These are phyloP conservation scores for Anhinga anhinga DNA, from an alignment of 2,113 vertebrate genomes.

Conservation along the genomic window DNA sequence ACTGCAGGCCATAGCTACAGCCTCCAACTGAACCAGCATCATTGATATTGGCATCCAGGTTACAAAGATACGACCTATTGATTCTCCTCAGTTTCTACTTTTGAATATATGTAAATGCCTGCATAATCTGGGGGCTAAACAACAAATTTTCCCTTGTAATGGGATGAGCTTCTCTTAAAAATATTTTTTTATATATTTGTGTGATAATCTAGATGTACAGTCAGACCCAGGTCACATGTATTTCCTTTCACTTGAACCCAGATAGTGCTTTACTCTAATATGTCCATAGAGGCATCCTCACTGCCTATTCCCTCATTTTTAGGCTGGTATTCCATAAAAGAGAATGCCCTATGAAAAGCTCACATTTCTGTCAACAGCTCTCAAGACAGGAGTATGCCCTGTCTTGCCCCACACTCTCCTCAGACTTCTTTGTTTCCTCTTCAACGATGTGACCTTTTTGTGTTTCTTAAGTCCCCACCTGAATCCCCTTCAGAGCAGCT, in stretches of 20 bases:
- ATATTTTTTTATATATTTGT: not conserved
- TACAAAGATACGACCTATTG: not conserved
- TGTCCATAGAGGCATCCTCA: not conserved
- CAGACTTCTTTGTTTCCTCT: not conserved
- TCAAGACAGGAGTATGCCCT: not conserved
- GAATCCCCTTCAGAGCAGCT: not conserved
- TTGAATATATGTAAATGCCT: not conserved
- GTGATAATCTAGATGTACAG: not conserved
- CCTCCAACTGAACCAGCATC: not conserved
- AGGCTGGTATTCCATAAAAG: not conserved
- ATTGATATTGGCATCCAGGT: not conserved
- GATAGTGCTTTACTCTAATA: not conserved
- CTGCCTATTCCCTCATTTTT: not conserved
- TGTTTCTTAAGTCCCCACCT: not conserved
- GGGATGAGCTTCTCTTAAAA: not conserved
- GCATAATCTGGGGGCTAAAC: not conserved
- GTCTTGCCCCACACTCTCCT: not conserved
- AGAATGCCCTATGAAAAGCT: not conserved
- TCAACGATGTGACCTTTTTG: not conserved
- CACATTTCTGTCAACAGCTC: not conserved
- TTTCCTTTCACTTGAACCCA: not conserved
- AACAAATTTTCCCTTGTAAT: not conserved
- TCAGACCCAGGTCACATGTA: not conserved
- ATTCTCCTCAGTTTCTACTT: not conserved
- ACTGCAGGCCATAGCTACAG: not conserved